phyloP scores from a whole-genome alignment of 2,113 vertebrate species.

The Henicopernis longicauda region DNA sequence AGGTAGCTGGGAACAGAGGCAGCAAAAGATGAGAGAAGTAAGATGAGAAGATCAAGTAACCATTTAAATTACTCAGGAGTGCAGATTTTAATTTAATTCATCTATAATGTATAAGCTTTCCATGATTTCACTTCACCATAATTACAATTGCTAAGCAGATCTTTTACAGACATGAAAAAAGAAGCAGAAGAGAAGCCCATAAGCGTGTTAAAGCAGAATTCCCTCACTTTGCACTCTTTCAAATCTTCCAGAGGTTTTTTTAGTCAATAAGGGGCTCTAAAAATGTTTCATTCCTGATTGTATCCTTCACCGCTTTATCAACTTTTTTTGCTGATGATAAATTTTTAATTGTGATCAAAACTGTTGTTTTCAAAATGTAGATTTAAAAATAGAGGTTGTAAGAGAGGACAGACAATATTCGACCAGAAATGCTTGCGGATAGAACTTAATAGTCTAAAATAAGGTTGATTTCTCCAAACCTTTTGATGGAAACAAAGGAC shows the following conservation, averaged over 20 bases:
- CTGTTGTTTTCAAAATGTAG: neutral
- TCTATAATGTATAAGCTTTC: neutral
- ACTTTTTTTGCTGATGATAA: neutral
- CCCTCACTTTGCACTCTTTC: neutral
- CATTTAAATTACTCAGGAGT: neutral
- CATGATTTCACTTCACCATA: neutral
- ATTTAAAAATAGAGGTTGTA: neutral
- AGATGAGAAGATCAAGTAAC: neutral
- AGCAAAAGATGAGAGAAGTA: neutral
- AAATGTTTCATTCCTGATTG: neutral
- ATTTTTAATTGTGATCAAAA: neutral
- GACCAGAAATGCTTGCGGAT: neutral
- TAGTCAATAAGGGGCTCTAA: neutral
- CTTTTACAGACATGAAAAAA: neutral
- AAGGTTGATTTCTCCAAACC: neutral
- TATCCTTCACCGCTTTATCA: neutral
- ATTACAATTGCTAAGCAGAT: neutral
- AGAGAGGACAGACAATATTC: neutral
- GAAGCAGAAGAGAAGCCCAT: neutral
- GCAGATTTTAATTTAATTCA: neutral
- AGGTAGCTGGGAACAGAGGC: neutral
- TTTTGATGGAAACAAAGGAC: neutral
- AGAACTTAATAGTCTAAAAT: neutral
- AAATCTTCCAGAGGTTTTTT: neutral
- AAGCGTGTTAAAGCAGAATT: neutral